phyloP scores from a whole-genome alignment of 2,888 invertebrate species.

The Phasia obesa region DNA sequence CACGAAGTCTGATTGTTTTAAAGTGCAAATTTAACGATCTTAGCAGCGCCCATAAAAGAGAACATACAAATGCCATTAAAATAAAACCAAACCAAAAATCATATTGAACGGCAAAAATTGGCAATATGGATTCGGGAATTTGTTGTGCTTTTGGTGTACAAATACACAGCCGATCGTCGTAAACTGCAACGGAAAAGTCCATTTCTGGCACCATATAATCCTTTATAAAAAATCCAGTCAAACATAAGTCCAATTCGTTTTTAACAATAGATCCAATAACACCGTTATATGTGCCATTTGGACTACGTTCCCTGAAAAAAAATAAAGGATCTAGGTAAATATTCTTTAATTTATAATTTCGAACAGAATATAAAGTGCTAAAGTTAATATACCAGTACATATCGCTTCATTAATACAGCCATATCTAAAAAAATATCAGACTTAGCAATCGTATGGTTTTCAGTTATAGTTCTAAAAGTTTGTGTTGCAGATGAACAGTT shows the following conservation, averaged over 20 bases:
- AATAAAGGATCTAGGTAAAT: neutral
- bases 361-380: too few relatives aligned
- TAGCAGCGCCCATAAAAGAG: constrained; percentile 76
- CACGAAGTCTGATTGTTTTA: neutral
- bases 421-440: too few relatives aligned
- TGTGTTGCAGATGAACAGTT: too few relatives aligned
- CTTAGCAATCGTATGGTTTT: too few relatives aligned
- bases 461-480: too few relatives aligned
- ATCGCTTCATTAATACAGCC: too few relatives aligned
- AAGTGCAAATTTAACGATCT: constrained; percentile 76
- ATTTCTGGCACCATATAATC: constrained; percentile 81
- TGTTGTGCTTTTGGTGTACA: constrained; percentile 81
- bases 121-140: constrained; percentile 81
- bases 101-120: constrained; percentile 79
- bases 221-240: constrained; percentile 82
- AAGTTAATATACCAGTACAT: too few relatives aligned
- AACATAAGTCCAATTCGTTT: constrained; percentile 80
- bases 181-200: constrained; percentile 81
- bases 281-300: constrained; percentile 81
- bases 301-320: constrained; percentile 73
- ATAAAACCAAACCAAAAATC: constrained; percentile 81
- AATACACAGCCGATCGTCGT: constrained; percentile 82
- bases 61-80: constrained; percentile 76
- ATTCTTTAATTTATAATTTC: neutral
- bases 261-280: constrained; percentile 80